Conservation (phyloP, 1,140 invertebrate species). For the Euura lappo region DNA sequence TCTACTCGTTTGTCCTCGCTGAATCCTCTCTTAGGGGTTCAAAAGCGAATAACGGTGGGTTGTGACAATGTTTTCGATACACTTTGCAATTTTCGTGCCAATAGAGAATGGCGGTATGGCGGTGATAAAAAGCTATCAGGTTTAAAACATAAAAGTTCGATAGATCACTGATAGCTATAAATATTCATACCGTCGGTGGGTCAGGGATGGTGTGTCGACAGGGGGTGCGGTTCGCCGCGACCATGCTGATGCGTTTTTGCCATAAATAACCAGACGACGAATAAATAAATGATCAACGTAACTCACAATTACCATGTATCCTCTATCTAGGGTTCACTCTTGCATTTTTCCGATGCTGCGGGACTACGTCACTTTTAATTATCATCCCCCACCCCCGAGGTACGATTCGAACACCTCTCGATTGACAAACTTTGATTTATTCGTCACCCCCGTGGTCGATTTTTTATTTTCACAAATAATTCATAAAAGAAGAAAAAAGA, state of each 20-base stretch:
- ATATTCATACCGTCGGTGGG: background rate
- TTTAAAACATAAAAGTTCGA: background rate
- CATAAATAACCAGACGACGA: constrained; percentile 41
- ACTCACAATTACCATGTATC: constrained; percentile 47
- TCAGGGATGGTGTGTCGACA: background rate
- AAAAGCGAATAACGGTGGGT: too few species aligned
- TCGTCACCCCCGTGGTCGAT: background rate
- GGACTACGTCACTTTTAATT: constrained; percentile 53
- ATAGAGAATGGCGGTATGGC: too few species aligned
- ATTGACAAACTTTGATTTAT: constrained; percentile 42
- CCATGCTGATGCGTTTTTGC: constrained; percentile 42
- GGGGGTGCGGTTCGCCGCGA: background rate
- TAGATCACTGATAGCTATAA: constrained; percentile 4
- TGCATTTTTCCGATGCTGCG: background rate
- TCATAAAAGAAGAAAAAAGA: too few species aligned
- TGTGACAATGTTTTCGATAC: too few species aligned
- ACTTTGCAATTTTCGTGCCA: too few species aligned
- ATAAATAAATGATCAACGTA: constrained; percentile 52
- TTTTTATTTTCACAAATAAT: background rate
- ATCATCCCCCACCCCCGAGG: constrained; percentile 34
- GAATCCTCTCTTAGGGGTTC: too few species aligned
- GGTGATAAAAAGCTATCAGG: background rate
- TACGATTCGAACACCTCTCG: constrained; percentile 41
- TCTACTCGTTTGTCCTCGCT: too few species aligned
- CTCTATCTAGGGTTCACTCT: constrained; percentile 21